A percentile compares a stretch with the other conserved stretches of the same genome.
Evolutionary conservation across 2,113 vertebrate species (phyloP).

Genomic region (Delphinapterus leucas): DNA sequence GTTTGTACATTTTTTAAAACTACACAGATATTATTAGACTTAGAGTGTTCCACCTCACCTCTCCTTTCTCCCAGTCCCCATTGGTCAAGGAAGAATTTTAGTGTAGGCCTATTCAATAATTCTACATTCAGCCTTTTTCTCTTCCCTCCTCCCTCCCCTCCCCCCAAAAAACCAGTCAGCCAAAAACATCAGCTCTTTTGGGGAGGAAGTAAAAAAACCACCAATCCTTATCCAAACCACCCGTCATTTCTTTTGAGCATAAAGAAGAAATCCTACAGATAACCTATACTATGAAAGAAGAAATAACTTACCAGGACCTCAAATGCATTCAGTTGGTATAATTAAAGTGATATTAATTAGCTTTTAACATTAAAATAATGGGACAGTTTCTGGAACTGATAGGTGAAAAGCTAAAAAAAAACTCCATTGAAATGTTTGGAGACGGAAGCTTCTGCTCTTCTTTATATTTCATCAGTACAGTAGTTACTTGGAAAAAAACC

Average conservation of each 20-base stretch:
- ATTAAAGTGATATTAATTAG: constrained; percentile 28
- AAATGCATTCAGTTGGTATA: constrained; percentile 35
- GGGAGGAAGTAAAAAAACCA: constrained; percentile 73
- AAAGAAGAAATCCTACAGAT: constrained; percentile 60
- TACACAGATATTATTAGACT: constrained; percentile 9
- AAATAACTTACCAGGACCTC: constrained; percentile 51
- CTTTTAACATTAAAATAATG: constrained; percentile 49
- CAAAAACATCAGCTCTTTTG: constrained; percentile 78
- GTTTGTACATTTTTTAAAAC: neutral
- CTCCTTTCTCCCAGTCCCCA: neutral
- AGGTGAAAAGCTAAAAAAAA: constrained; percentile 42
- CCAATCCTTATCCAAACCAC: constrained; percentile 74
- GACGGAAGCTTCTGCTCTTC: neutral
- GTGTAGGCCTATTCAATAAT: constrained; percentile 60
- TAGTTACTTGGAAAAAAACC: constrained; percentile 10
- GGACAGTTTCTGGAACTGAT: constrained; percentile 35
- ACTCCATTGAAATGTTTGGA: constrained; percentile 35
- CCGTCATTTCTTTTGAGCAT: constrained; percentile 74
- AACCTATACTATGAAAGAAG: constrained; percentile 61
- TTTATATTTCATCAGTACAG: constrained; percentile 23
- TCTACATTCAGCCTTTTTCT: constrained; percentile 53
- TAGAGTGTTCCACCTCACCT: neutral
- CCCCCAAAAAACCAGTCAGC: constrained; percentile 64
- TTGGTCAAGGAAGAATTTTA: constrained; percentile 49
- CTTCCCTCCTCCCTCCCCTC: neutral